Evolutionary conservation across 1,140 invertebrate species (phyloP).

Genomic region (Drosophila eugracilis): DNA sequence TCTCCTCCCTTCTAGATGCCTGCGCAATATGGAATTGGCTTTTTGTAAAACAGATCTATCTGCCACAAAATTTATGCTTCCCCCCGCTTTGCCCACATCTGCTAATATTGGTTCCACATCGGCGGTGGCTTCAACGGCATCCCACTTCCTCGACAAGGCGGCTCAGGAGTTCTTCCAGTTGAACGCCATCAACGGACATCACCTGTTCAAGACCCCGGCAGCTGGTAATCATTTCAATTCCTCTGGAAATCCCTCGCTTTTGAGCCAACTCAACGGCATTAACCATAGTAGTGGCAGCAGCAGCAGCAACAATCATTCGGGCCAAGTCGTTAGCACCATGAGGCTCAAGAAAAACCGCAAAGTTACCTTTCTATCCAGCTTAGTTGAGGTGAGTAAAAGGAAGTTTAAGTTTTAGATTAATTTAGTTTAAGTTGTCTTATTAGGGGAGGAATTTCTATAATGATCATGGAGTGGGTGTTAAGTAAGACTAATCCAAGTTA

Average conservation of each 20-base stretch:
- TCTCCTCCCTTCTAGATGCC: slow-evolving; percentile 54
- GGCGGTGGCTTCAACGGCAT: slow-evolving; percentile 51
- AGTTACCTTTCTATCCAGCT: slow-evolving; percentile 78
- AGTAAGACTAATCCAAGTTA: background rate
- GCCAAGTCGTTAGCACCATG: slow-evolving; percentile 62
- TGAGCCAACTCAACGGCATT: slow-evolving; percentile 29
- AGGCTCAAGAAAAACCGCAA: slow-evolving; percentile 82
- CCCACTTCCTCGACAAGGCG: slow-evolving; percentile 55
- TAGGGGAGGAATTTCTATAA: background rate
- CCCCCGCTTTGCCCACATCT: slow-evolving; percentile 60
- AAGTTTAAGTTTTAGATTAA: background rate
- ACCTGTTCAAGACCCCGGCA: slow-evolving; percentile 60
- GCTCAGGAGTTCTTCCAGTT: slow-evolving; percentile 56
- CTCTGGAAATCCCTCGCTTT: slow-evolving; percentile 28
- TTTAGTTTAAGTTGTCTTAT: background rate
- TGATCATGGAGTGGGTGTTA: background rate
- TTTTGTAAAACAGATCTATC: slow-evolving; percentile 83
- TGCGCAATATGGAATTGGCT: slow-evolving; percentile 81
- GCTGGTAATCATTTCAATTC: slow-evolving; percentile 16
- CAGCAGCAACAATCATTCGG: slow-evolving; percentile 24
- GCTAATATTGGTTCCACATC: slow-evolving; percentile 51
- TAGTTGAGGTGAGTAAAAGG: slow-evolving; percentile 74
- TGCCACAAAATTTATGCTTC: slow-evolving; percentile 83
- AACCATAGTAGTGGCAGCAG: too few relatives aligned
- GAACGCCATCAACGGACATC: slow-evolving; percentile 62